These are phyloP conservation scores for Axis porcinus DNA, from an alignment of 2,113 vertebrate genomes.

Conservation along the genomic window DNA sequence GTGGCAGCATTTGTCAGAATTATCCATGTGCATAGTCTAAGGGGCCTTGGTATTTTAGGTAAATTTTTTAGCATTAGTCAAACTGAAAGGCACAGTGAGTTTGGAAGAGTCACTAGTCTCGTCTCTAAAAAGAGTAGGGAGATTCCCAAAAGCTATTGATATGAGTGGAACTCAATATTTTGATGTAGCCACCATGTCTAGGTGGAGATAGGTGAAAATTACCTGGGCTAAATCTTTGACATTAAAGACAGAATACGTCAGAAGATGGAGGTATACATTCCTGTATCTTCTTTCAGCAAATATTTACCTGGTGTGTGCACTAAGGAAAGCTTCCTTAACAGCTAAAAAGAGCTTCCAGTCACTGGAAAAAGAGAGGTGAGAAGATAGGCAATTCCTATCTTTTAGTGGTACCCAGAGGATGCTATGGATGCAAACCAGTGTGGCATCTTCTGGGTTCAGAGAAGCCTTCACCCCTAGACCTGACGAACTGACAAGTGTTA, in stretches of 20 bases:
- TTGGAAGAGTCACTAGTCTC: not conserved
- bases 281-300: not conserved
- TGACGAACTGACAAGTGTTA: not conserved
- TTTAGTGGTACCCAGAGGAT: not conserved
- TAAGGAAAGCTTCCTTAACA: fast-evolving
- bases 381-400: not conserved
- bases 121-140: slow-evolving; percentile 35
- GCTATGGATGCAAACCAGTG: not conserved
- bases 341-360: not conserved
- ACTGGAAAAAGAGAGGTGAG: not conserved
- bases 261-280: not conserved
- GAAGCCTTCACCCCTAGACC: not conserved
- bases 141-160: slow-evolving; percentile 36
- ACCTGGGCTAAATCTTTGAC: not conserved
- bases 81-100: slow-evolving; percentile 45
- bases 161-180: slow-evolving; percentile 7
- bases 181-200: not conserved
- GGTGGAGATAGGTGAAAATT: not conserved
- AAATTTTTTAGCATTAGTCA: slow-evolving; percentile 48
- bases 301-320: not conserved
- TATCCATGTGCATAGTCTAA: not conserved
- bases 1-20: not conserved
- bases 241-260: not conserved
- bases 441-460: not conserved
- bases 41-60: slow-evolving; percentile 60